Evolutionary conservation across 2,888 invertebrate species (phyloP).

Genomic region (Druceiella hillmani): DNA sequence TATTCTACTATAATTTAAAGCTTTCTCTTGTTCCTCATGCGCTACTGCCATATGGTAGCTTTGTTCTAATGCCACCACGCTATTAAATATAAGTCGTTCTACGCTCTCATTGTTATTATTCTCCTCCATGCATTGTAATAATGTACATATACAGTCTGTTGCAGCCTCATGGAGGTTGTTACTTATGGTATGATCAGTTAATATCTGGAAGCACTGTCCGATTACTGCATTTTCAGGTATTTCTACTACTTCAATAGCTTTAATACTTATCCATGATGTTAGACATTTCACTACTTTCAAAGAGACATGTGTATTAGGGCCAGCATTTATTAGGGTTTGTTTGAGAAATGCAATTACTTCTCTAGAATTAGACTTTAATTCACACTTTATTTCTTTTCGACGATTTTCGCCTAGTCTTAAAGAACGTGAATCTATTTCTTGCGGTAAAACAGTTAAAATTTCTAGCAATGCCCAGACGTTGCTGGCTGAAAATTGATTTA

Average conservation of each 20-base stretch:
- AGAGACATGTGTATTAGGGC: slow-evolving; percentile 61
- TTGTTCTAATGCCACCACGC: slow-evolving; percentile 72
- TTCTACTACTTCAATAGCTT: slow-evolving; percentile 70
- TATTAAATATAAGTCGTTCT: slow-evolving; percentile 76
- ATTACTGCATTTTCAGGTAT: slow-evolving; percentile 70
- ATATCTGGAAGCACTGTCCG: slow-evolving; percentile 65
- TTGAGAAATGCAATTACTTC: slow-evolving; percentile 76
- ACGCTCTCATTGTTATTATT: slow-evolving; percentile 67
- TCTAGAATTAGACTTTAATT: slow-evolving; percentile 70
- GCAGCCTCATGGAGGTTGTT: slow-evolving; percentile 80
- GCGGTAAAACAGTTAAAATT: slow-evolving; percentile 90
- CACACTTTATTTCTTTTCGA: slow-evolving; percentile 75
- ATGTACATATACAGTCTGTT: slow-evolving; percentile 83
- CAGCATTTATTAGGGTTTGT: slow-evolving; percentile 63
- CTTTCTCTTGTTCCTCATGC: slow-evolving; percentile 90
- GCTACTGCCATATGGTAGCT: slow-evolving; percentile 89
- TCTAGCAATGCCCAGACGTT: slow-evolving; percentile 83
- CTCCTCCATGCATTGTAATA: slow-evolving; percentile 77
- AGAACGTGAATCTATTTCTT: slow-evolving; percentile 83
- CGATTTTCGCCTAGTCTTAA: slow-evolving; percentile 87
- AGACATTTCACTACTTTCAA: slow-evolving; percentile 78
- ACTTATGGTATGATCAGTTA: slow-evolving; percentile 55
- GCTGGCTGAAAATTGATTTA: slow-evolving; percentile 66
- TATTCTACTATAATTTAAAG: slow-evolving; percentile 88
- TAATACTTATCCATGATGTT: slow-evolving; percentile 86